phyloP scores from a whole-genome alignment of 2,113 vertebrate species.

The Galbula dea region DNA sequence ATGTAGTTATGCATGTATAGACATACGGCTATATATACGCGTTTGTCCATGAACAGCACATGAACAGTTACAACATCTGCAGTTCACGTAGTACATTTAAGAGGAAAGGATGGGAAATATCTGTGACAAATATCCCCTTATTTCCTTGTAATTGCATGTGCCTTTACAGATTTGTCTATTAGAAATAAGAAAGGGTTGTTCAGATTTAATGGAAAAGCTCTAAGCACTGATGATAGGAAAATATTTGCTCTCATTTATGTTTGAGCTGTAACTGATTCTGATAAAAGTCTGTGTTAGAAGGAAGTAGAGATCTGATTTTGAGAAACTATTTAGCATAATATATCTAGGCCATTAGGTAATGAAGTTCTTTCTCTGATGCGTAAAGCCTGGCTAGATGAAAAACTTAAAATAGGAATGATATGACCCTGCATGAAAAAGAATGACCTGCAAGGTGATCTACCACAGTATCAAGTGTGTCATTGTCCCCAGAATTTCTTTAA shows the following conservation, averaged over 20 bases:
- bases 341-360: not conserved
- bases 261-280: not conserved
- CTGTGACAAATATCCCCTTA: not conserved
- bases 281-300: not conserved
- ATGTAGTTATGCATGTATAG: not conserved
- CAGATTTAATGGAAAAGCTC: not conserved
- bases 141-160: not conserved
- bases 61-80: not conserved
- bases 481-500: not conserved
- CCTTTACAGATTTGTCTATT: not conserved
- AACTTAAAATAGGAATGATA: not conserved
- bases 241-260: not conserved
- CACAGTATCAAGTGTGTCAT: not conserved
- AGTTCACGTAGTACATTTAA: accelerated
- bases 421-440: not conserved
- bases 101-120: not conserved
- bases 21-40: accelerated
- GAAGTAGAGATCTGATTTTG: not conserved
- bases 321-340: not conserved
- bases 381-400: not conserved
- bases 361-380: not conserved
- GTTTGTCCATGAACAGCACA: not conserved
- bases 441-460: not conserved
- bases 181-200: not conserved
- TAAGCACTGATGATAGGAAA: not conserved